Evolutionary conservation across 2,797 vertebrate species (phyloP).

Genomic region (Trachurus trachurus): DNA sequence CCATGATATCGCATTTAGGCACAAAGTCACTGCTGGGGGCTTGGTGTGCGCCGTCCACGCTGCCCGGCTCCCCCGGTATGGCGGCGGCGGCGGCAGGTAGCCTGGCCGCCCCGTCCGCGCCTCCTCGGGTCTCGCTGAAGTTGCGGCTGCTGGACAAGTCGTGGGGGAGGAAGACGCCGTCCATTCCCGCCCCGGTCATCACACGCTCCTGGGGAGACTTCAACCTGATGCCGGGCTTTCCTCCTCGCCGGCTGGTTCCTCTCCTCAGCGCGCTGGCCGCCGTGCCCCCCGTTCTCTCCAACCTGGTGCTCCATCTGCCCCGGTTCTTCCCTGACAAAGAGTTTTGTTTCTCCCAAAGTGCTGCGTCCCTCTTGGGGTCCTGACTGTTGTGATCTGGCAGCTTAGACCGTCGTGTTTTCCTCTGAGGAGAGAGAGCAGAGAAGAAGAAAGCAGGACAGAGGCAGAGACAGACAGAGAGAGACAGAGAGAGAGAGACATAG

Average conservation of each 20-base stretch:
- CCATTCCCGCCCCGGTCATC: constrained; percentile 51
- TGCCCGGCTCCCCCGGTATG: constrained; percentile 92
- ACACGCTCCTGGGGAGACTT: constrained; percentile 71
- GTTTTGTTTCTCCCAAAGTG: constrained; percentile 88
- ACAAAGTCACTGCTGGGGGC: constrained; percentile 90
- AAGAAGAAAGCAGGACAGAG: neutral
- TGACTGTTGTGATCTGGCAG: constrained; percentile 91
- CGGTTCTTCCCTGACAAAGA: constrained; percentile 83
- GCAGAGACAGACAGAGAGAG: neutral
- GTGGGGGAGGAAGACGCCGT: constrained; percentile 47
- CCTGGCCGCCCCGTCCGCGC: constrained; percentile 72
- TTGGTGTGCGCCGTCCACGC: constrained; percentile 94
- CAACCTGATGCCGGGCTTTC: constrained; percentile 77
- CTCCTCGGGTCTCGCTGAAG: constrained; percentile 83
- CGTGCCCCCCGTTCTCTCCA: constrained; percentile 83
- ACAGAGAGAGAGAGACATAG: neutral
- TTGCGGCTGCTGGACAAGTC: constrained; percentile 92
- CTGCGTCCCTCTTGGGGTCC: constrained; percentile 87
- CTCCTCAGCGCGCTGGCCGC: constrained; percentile 79
- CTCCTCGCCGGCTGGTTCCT: constrained; percentile 77
- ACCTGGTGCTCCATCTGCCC: constrained; percentile 84
- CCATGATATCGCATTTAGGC: constrained; percentile 93
- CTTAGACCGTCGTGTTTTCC: constrained; percentile 89
- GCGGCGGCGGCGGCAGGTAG: constrained; percentile 63
- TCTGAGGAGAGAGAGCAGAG: constrained; percentile 76